phyloP scores from a whole-genome alignment of 2,888 invertebrate genomes.

The Griposia aprilina region DNA sequence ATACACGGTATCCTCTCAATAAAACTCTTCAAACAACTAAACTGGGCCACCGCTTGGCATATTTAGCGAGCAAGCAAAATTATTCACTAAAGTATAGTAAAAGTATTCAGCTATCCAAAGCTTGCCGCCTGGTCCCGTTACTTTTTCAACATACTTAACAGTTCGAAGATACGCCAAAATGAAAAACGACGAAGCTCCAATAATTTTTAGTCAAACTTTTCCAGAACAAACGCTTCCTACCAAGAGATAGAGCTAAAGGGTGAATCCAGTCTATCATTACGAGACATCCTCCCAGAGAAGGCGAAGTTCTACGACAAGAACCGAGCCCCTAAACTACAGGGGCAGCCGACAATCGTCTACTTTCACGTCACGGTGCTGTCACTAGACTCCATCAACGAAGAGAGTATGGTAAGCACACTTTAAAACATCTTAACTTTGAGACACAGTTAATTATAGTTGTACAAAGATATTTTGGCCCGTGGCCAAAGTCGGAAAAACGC shows the following conservation, averaged over 20 bases:
- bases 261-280: conserved; percentile 92
- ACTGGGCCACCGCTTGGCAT: too few relatives aligned
- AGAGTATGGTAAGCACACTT: conserved; percentile 94
- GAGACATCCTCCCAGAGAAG: conserved; percentile 95
- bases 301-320: conserved; percentile 97
- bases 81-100: too few relatives aligned
- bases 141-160: too few relatives aligned
- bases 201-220: background rate
- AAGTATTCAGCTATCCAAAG: too few relatives aligned
- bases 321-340: conserved; percentile 95
- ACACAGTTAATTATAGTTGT: background rate
- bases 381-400: conserved; percentile 98
- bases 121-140: too few relatives aligned
- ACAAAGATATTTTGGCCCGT: background rate
- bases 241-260: conserved; percentile 87
- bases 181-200: background rate
- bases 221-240: conserved; percentile 85
- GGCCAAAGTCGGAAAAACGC: background rate
- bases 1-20: too few relatives aligned
- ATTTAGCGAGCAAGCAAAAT: too few relatives aligned
- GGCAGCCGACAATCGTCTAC: conserved; percentile 96
- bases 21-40: too few relatives aligned
- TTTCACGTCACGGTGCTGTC: conserved; percentile 97
- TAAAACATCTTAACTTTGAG: background rate
- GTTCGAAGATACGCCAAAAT: too few relatives aligned